Conservation (phyloP, 2,797 vertebrate genomes). For the Sciurus carolinensis region DNA sequence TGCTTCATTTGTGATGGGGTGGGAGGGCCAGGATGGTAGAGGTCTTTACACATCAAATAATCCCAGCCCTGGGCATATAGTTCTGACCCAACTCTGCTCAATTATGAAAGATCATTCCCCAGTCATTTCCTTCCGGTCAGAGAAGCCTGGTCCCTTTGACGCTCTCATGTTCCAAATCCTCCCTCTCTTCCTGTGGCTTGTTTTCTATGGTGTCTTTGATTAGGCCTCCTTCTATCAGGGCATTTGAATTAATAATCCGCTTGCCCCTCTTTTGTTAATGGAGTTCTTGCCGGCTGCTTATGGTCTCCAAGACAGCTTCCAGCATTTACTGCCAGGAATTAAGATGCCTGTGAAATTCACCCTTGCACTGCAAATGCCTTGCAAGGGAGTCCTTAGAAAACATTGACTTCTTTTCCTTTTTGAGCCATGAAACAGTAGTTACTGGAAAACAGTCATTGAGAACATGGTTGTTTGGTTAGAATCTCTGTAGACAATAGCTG, state of each 20-base stretch:
- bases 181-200: slow-evolving; percentile 45
- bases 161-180: slow-evolving; percentile 60
- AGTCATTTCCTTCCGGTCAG: slow-evolving; percentile 35
- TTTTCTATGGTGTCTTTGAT: slow-evolving; percentile 76
- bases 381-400: slow-evolving; percentile 71
- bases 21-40: not conserved
- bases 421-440: slow-evolving; percentile 62
- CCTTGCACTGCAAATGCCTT: slow-evolving; percentile 30
- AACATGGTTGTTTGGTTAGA: slow-evolving; percentile 65
- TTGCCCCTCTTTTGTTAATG: slow-evolving; percentile 58
- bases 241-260: slow-evolving; percentile 75
- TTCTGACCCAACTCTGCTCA: not conserved
- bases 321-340: slow-evolving; percentile 62
- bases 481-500: slow-evolving; percentile 40
- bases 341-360: slow-evolving; percentile 72
- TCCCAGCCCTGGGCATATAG: not conserved
- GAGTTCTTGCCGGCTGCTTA: slow-evolving; percentile 76
- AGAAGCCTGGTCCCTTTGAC: slow-evolving; percentile 53
- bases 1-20: slow-evolving; percentile 2
- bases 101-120: not conserved
- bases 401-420: slow-evolving; percentile 70
- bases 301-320: slow-evolving; percentile 81
- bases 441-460: slow-evolving; percentile 49
- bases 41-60: slow-evolving; percentile 39
- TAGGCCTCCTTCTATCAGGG: slow-evolving; percentile 44